Evolutionary conservation across 2,797 vertebrate genomes (phyloP), one percentile per base, ranked within the genome.

Genomic region (Cynodonichthys magdalenae): DNA sequence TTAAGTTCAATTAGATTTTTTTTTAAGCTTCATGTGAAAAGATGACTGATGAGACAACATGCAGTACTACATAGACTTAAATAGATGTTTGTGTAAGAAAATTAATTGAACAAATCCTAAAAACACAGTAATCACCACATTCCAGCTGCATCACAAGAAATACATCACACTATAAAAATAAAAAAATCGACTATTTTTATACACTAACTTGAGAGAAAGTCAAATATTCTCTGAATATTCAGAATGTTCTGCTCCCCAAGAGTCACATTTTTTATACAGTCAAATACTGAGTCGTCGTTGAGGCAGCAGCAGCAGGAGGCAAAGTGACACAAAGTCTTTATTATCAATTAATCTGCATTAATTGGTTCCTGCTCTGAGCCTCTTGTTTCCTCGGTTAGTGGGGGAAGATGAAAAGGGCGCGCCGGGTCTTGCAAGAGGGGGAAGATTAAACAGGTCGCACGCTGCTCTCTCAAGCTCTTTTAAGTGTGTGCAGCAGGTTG

Each of bases 401-500:
- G 82, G 24, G 66, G 71, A 79, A 83, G 86, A 92, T 92, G 80
- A 92, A 92, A 92, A 78, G 76, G 73, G 73, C 45, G 62, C 66
- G 64, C 68, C 59, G 54, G 80, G 76, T 90, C 88, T 89, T 83
- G 80, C 76, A 69, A 84, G 83, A 76, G 81, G 80, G 82, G 80
- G 78, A 88, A 90, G 89, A 93, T 93, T 90, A 93, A 93, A 93
- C 87, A 83, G 87, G 84, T 89, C 47, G 77, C 81, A 79, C 74
- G 53, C 75, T 82, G 74, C 74, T 90, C 87, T 81, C 69, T 77
- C 52, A 8, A 65, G 81, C 87, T 87, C 91, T 93, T 93, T 94
- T 87, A 92, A 93, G 89, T 89, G 75, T 28, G 59, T 80, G 84
- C 84, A 89, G 83, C 78, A 90, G 87, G 86, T 86, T 86, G 82